Evolutionary conservation across 2,113 vertebrate genomes (phyloP), one percentile per base, ranked within the genome.

Genomic region (Podarcis cretensis): DNA sequence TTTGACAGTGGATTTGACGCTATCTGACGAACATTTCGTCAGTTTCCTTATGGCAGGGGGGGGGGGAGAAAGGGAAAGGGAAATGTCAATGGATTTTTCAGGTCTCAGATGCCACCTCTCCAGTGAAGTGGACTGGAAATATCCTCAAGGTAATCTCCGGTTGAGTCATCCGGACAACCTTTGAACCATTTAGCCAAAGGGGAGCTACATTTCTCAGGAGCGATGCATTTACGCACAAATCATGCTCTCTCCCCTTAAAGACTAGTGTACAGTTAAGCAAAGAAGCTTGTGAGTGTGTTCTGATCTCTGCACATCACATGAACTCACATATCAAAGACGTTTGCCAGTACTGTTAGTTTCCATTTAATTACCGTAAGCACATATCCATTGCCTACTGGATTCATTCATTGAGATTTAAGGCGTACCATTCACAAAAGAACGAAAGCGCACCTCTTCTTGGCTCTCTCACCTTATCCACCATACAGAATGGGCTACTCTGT

Each of bases 61-160:
- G 48, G 32, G 43, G 18, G 30, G 20, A 73, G 14, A 12, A 68
- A 16, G 35, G 30, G 23, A 69, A 68, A 76, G 48, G 23, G 68
- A 68, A 76, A 85, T 76, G 84, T 85, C 84, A 85, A 85, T 76
- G 14, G 43, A 59, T 84, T 74, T 84, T 35, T 57, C 69, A 13
- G 48, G 69, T 84, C 74, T 73, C 43, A 84, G 68, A 57, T 59
- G 83, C 54, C 57, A 23, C 71, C 32, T 75, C 71, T 63, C 84
- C 54, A 37, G 76, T 40, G 71, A 75, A 63, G 83, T 73, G 54
- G 84, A 85, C 84, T 85, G 84, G 63, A 65, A 85, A 85, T 63
- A 75, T 65, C 84, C 84, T 63, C 73, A 37, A 85, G 84, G 84
- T 75, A 65, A 85, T 76, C 23, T 63, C 7, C 20, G 54, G 84